Percentiles rank a stretch among this genome's conserved stretches.
phyloP scores from a whole-genome alignment of 2,888 invertebrate species.

The Nemapogon koenigi region DNA sequence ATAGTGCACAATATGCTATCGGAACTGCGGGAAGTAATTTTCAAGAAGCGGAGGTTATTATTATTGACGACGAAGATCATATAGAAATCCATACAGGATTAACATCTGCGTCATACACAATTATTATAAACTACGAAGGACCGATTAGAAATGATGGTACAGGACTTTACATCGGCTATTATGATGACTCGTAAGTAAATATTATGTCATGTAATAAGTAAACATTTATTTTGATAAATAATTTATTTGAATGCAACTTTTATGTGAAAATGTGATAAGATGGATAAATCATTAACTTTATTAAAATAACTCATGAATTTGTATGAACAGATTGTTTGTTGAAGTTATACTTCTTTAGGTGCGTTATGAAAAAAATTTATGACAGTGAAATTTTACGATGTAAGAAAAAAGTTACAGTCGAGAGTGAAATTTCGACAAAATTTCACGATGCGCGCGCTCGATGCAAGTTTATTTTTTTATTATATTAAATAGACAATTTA shows the following conservation, averaged over 20 bases:
- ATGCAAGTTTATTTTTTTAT: too few relatives aligned
- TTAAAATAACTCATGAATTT: too few relatives aligned
- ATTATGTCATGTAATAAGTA: too few relatives aligned
- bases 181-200: slow-evolving; percentile 25
- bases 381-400: too few relatives aligned
- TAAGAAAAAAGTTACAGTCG: too few relatives aligned
- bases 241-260: not conserved
- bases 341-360: too few relatives aligned
- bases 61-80: slow-evolving; percentile 23
- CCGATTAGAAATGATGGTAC: slow-evolving; percentile 19
- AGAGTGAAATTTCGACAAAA: too few relatives aligned
- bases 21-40: slow-evolving; percentile 19
- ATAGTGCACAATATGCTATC: slow-evolving; percentile 24
- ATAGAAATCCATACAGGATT: slow-evolving; percentile 26
- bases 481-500: too few relatives aligned
- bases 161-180: slow-evolving; percentile 27
- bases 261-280: not conserved
- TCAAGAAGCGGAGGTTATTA: slow-evolving; percentile 16
- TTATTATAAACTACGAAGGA: slow-evolving; percentile 30
- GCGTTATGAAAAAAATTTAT: too few relatives aligned
- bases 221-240: slow-evolving; percentile 1
- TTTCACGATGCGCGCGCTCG: too few relatives aligned
- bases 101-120: slow-evolving; percentile 22
- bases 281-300: too few relatives aligned
- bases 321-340: too few relatives aligned